Base-by-base conservation (phyloP, 2,888 invertebrate species). In the Drosophila mimetica region DNA sequence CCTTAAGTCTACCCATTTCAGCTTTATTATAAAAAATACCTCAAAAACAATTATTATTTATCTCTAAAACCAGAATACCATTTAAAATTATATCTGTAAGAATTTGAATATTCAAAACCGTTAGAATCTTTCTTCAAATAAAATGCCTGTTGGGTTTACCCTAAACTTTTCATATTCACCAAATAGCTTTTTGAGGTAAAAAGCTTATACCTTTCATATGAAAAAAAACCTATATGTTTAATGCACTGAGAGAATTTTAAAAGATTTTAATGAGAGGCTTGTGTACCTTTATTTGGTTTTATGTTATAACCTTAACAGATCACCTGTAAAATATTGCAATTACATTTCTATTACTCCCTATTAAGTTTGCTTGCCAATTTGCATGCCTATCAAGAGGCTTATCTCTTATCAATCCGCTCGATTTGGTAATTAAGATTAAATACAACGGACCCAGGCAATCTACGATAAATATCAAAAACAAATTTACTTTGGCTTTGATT, bases 131-230 rank as follows among this genome's bases (percentile, higher is more conserved):
- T 20, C 7, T 1, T 8, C n/a, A 1, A 14, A 14, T 9, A 14
- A 32, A 37, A 41, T 53, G 71, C 46, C 55, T 7, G 14, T 25
- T 76, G 74, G 58, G 47, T 16, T 76, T 22, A 4, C 25, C 1
- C 22, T 8, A 1, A 57, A 18, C 55, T 57, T 57, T 57, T 20
- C 6, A 18, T 18, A 20, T 18, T n/a, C 5, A 9, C 32, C 18
- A 6, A 4, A 66, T 57, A 81, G 79, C 79, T 78, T 59, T 41
- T 8, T 2, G 30, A 25, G 48, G 11, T 41, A 18, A 25, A 34
- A 41, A 57, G 32, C 28, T 4, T 22, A 48, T 5, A 6, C 14
- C 11, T 30, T 11, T 8, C 13, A 13, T 22, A 14, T 2, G 14
- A 44, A 20, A 14, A 25, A 25, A n/a, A 2, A 4, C 6, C 11